These are phyloP conservation scores for Latrodectus geometricus DNA, from an alignment of 1,140 invertebrate species.

Conservation along the genomic window DNA sequence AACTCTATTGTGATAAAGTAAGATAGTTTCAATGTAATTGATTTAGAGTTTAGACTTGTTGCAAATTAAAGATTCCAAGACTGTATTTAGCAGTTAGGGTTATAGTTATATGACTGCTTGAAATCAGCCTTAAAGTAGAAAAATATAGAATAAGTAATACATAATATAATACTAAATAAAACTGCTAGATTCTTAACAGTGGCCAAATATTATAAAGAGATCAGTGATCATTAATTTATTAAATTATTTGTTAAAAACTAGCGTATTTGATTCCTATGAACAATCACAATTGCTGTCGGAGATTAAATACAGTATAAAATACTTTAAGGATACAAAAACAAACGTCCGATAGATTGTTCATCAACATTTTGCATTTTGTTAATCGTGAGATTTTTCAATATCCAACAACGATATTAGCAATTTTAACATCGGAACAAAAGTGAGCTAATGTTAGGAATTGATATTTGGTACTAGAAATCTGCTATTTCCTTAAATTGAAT, in stretches of 20 bases:
- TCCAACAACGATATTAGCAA: too few species aligned
- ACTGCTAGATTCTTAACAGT: too few species aligned
- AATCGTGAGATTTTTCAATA: too few species aligned
- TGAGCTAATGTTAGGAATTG: too few species aligned
- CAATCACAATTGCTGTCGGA: background rate
- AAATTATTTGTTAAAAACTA: background rate
- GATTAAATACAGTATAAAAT: too few species aligned
- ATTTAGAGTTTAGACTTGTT: conserved; percentile 43
- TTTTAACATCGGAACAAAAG: too few species aligned
- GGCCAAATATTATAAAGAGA: background rate
- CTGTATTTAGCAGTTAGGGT: conserved; percentile 17
- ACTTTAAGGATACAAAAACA: too few species aligned
- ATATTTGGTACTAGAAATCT: too few species aligned
- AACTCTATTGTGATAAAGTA: conserved; percentile 35
- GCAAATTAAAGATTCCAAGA: background rate
- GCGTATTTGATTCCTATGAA: background rate
- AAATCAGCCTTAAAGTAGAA: conserved; percentile 13
- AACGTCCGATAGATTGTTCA: too few species aligned
- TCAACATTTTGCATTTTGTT: background rate
- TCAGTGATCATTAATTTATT: background rate
- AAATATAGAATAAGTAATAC: background rate
- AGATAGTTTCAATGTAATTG: background rate
- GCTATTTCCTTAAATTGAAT: too few species aligned
- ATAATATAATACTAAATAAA: too few species aligned
- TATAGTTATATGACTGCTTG: conserved; percentile 4